A percentile compares a stretch with the other conserved stretches of the same genome.
These are phyloP conservation scores for Oscheius onirici DNA, from an alignment of 2,888 invertebrate genomes.

Conservation along the genomic window DNA sequence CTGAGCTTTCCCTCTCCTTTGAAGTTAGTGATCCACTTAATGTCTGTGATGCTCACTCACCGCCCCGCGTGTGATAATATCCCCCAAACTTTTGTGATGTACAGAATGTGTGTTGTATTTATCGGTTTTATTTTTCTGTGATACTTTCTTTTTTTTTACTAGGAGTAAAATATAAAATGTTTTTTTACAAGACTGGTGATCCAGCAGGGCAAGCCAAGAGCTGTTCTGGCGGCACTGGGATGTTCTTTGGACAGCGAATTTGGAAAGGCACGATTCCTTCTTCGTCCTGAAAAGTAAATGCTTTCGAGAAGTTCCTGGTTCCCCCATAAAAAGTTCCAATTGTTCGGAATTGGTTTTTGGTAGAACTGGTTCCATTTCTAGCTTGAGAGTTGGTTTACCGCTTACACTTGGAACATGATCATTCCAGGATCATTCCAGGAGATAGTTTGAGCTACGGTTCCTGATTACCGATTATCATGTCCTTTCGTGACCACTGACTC, in stretches of 20 bases:
- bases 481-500: no score
- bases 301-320: no score
- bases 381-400: neutral
- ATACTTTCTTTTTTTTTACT: constrained; percentile 13
- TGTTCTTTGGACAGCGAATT: constrained; percentile 47
- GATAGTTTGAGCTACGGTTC: no score
- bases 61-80: constrained; percentile 14
- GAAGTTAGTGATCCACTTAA: constrained; percentile 3
- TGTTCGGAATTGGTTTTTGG: neutral
- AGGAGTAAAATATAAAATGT: constrained; percentile 8
- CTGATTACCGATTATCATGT: no score
- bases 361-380: no score
- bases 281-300: constrained; percentile 55
- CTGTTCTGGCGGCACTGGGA: constrained; percentile 37
- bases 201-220: constrained; percentile 42
- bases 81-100: constrained; percentile 24
- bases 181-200: constrained; percentile 9
- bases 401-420: no score
- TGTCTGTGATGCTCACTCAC: neutral
- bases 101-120: constrained; percentile 32
- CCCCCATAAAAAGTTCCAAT: no score
- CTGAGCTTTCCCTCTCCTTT: constrained; percentile 15
- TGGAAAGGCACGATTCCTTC: constrained; percentile 56
- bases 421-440: no score
- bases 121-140: constrained; percentile 25